Conservation (phyloP, 2,113 vertebrate species). For the Herpailurus yagouaroundi region DNA sequence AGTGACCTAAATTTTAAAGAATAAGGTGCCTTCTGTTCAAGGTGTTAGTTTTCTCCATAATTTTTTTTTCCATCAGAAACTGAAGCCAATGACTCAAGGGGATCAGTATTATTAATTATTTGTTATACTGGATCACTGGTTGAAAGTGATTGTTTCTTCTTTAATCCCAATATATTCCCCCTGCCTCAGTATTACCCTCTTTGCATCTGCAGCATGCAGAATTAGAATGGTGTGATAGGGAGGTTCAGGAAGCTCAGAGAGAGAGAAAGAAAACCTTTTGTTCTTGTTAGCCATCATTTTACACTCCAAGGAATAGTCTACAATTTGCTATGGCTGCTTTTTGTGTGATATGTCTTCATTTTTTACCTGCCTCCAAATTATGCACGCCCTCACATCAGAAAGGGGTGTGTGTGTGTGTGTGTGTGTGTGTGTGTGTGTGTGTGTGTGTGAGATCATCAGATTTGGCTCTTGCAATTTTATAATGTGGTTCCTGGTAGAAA, state of each 20-base stretch:
- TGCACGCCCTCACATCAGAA: not conserved
- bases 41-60: not conserved
- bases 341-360: not conserved
- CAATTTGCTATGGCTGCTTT: not conserved
- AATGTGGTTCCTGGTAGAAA: not conserved
- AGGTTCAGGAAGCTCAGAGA: not conserved
- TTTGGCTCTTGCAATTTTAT: not conserved
- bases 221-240: not conserved
- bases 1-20: slow-evolving; percentile 44
- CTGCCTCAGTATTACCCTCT: not conserved
- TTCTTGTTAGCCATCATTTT: too few species aligned
- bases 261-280: not conserved
- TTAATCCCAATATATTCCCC: not conserved
- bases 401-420: not conserved
- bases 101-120: not conserved
- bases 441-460: not conserved
- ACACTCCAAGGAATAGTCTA: not conserved
- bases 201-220: not conserved
- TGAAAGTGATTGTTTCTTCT: not conserved
- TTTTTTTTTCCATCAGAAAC: not conserved
- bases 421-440: not conserved
- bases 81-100: not conserved
- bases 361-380: not conserved
- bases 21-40: not conserved
- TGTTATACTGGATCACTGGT: not conserved